Percentiles rank a stretch among this genome's conserved stretches.
Evolutionary conservation across 2,113 vertebrate species (phyloP).

Genomic region (Dolichallabes microphthalmus): DNA sequence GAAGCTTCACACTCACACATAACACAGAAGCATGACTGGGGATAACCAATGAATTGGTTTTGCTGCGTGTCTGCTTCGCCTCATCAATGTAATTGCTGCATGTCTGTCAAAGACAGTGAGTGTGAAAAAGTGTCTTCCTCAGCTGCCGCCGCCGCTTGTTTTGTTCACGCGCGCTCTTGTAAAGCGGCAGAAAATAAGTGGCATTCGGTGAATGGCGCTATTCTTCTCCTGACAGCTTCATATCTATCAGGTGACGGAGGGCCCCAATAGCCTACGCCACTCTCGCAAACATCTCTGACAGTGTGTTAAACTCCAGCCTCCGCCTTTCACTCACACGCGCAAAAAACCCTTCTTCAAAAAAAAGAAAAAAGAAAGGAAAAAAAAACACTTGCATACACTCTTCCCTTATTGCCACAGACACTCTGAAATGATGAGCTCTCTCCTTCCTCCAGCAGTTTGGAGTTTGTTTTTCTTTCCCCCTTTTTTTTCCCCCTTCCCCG

Average conservation of each 20-base stretch:
- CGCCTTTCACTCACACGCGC: conserved; percentile 53
- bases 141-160: conserved; percentile 92
- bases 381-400: conserved; percentile 31
- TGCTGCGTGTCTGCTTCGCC: conserved; percentile 89
- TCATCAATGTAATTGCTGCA: conserved; percentile 93
- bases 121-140: conserved; percentile 89
- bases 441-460: conserved; percentile 11
- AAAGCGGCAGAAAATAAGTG: conserved; percentile 99
- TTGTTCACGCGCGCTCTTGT: conserved; percentile 75
- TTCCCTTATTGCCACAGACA: conserved; percentile 37
- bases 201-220: conserved; percentile 98
- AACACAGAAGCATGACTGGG: conserved; percentile 20
- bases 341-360: neutral
- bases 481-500: neutral
- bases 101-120: conserved; percentile 91
- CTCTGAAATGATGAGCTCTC: conserved; percentile 36
- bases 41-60: conserved; percentile 83
- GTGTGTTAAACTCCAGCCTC: conserved; percentile 84
- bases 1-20: conserved; percentile 36
- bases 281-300: conserved; percentile 92
- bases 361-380: neutral
- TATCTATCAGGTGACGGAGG: conserved; percentile 94
- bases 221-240: conserved; percentile 99
- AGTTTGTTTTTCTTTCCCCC: neutral
- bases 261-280: conserved; percentile 81